phyloP scores from a whole-genome alignment of 1,140 invertebrate species.

The Nasonia longicornis region DNA sequence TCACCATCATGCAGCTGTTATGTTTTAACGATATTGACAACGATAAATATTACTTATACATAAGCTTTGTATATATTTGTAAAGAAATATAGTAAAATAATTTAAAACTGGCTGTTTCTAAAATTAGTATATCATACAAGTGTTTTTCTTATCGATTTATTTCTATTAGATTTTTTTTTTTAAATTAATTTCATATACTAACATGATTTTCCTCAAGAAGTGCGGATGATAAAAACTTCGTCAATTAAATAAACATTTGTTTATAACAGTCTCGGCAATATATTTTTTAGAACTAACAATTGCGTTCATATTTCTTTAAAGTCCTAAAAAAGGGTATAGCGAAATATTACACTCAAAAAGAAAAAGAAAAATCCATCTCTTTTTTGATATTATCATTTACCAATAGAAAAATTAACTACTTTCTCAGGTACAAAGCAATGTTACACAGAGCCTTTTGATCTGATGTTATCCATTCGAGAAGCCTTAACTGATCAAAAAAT shows the following conservation, averaged over 20 bases:
- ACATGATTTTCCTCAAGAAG: too few species aligned
- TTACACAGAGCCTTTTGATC: constrained; percentile 70
- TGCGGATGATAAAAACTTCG: too few species aligned
- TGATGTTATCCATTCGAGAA: constrained; percentile 73
- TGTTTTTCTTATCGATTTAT: neutral
- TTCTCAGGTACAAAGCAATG: constrained; percentile 75
- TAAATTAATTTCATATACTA: too few species aligned
- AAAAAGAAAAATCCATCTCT: too few species aligned
- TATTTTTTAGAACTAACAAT: too few species aligned
- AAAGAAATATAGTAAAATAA: neutral
- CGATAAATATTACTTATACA: neutral
- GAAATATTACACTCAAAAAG: too few species aligned
- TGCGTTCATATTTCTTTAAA: too few species aligned
- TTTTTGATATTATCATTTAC: neutral
- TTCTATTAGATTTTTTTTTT: too few species aligned
- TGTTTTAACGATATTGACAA: too few species aligned
- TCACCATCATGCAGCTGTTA: neutral
- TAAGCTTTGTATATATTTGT: constrained; percentile 2
- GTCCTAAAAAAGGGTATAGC: too few species aligned
- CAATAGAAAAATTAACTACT: neutral
- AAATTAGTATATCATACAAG: neutral
- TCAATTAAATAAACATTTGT: too few species aligned
- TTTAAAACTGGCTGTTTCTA: neutral
- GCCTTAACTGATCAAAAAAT: constrained; percentile 67
- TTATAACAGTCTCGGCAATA: too few species aligned